Percentiles rank a stretch among this genome's conserved stretches.
Conservation (phyloP, 2,797 vertebrate genomes). For the Notoglanidium macrostoma region DNA sequence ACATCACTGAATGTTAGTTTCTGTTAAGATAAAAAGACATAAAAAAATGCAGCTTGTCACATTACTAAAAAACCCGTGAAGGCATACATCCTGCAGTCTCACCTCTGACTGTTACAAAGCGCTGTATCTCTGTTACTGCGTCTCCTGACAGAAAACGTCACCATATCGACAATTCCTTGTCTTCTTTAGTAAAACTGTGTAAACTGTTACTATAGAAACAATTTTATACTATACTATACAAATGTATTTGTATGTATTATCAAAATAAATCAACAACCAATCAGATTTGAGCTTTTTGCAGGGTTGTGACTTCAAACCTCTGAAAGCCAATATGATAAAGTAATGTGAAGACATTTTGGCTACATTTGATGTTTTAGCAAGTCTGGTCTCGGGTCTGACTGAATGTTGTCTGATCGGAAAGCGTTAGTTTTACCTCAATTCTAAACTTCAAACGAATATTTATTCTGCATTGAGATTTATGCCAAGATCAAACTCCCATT, state of each 20-base stretch:
- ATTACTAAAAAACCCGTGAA: neutral
- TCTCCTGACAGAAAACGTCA: neutral
- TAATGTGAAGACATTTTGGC: neutral
- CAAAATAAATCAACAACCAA: neutral
- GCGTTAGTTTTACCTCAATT: neutral
- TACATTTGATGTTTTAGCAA: neutral
- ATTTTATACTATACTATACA: too few relatives aligned
- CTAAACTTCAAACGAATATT: neutral
- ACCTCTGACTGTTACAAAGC: neutral
- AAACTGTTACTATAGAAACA: neutral
- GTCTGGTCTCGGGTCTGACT: neutral
- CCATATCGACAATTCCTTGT: too few relatives aligned
- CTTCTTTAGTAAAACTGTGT: neutral
- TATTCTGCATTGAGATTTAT: neutral
- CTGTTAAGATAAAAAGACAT: neutral
- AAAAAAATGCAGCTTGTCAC: neutral
- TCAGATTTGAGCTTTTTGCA: neutral
- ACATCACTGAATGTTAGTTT: neutral
- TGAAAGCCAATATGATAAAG: too few relatives aligned
- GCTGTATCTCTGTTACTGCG: neutral
- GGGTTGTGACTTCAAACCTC: neutral
- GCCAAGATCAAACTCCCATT: neutral
- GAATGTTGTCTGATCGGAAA: neutral
- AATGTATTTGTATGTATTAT: neutral
- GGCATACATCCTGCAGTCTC: neutral